A percentile compares a stretch with the other conserved stretches of the same genome.
phyloP scores from a whole-genome alignment of 2,888 invertebrate genomes.

The Sepiola atlantica region DNA sequence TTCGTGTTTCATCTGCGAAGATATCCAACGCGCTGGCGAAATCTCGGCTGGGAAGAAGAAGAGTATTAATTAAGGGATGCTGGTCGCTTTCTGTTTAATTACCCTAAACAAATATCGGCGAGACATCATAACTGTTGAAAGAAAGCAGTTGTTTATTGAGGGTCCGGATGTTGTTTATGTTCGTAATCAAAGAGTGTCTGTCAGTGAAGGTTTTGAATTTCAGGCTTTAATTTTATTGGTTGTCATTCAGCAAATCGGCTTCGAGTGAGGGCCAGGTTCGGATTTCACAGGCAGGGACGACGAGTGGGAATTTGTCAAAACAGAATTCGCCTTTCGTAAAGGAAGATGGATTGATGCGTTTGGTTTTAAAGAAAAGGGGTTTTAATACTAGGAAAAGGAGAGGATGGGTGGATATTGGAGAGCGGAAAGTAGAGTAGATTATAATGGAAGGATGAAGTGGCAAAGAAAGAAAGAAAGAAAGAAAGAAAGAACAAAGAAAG shows the following conservation, averaged over 20 bases:
- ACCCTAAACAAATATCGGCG: not conserved
- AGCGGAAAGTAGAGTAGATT: too few relatives aligned
- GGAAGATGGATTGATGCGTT: not conserved
- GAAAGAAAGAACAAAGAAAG: not conserved
- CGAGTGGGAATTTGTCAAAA: not conserved
- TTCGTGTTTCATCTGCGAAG: not conserved
- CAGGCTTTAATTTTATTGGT: not conserved
- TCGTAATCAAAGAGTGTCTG: slow-evolving; percentile 19
- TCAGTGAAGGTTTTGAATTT: not conserved
- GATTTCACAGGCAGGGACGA: not conserved
- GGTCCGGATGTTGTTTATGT: not conserved
- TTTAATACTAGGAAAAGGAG: not conserved
- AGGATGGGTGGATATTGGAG: not conserved
- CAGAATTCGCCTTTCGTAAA: not conserved
- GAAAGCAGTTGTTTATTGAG: not conserved
- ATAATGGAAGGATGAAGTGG: not conserved
- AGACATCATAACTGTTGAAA: not conserved
- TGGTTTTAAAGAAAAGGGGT: not conserved
- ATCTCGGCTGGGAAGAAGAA: not conserved
- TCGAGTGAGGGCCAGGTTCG: not conserved
- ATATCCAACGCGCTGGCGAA: not conserved
- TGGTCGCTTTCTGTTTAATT: not conserved
- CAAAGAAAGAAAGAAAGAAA: not conserved
- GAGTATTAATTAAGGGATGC: not conserved
- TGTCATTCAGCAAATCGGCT: not conserved